phyloP scores from a whole-genome alignment of 2,797 vertebrate genomes.

The Percopsis omiscomaycus region DNA sequence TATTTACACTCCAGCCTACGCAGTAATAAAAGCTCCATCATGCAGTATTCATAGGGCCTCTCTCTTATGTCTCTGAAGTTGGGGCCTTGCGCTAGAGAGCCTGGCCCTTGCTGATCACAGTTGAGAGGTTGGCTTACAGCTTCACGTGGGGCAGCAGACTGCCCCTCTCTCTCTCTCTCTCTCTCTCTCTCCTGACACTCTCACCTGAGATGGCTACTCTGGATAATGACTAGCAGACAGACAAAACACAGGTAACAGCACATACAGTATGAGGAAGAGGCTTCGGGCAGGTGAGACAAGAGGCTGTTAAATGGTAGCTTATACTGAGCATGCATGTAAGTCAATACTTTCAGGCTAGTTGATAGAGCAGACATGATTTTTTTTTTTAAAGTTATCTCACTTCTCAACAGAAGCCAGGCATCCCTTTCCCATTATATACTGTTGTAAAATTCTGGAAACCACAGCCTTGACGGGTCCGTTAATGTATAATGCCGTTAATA shows the following conservation, averaged over 20 bases:
- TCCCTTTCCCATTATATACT: no score
- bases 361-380: no score
- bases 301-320: no score
- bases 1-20: conserved; percentile 75
- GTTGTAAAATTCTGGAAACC: no score
- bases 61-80: conserved; percentile 68
- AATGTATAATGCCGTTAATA: no score
- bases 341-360: no score
- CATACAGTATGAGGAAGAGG: not conserved
- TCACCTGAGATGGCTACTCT: conserved; percentile 48
- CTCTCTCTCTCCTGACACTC: conserved; percentile 32
- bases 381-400: no score
- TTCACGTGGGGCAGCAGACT: conserved; percentile 46
- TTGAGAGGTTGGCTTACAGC: conserved; percentile 51
- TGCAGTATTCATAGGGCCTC: conserved; percentile 78
- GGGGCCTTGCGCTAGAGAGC: conserved; percentile 63
- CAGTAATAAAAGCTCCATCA: conserved; percentile 77
- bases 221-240: conserved; percentile 15
- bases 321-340: no score
- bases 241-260: conserved; percentile 9
- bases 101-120: conserved; percentile 59
- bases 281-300: no score
- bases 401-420: no score
- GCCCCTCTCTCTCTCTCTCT: conserved; percentile 33
- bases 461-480: no score